Conservation (phyloP, 2,888 invertebrate genomes). For the Agrotis clavis region DNA sequence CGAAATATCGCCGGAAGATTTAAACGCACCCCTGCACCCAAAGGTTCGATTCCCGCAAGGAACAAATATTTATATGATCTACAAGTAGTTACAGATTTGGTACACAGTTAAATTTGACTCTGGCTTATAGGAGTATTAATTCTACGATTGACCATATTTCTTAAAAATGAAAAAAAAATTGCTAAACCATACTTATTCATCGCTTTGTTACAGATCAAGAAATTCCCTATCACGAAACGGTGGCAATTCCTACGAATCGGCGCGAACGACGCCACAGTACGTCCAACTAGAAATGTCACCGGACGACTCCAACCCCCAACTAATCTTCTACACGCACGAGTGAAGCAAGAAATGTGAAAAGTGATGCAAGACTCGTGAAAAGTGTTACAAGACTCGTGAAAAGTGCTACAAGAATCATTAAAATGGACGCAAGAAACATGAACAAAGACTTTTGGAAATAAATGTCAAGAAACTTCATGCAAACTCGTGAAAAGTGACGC, state of each 20-base stretch:
- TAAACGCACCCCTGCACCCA: too few relatives aligned
- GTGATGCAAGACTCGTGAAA: conserved; percentile 33
- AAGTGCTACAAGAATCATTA: conserved; percentile 32
- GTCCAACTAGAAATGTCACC: conserved; percentile 88
- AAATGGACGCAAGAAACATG: conserved; percentile 59
- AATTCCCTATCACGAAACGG: conserved; percentile 87
- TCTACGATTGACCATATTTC: too few relatives aligned
- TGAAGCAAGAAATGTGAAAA: conserved; percentile 66
- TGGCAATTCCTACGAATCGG: conserved; percentile 85
- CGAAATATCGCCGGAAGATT: too few relatives aligned
- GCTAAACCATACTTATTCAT: not conserved
- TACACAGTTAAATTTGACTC: too few relatives aligned
- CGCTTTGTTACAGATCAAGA: conserved; percentile 85
- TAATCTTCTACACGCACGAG: conserved; percentile 96
- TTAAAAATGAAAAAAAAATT: too few relatives aligned
- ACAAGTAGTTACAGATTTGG: too few relatives aligned
- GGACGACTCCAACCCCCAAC: conserved; percentile 94
- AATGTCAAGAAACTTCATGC: not conserved
- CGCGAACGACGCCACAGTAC: conserved; percentile 86
- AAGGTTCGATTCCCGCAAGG: too few relatives aligned
- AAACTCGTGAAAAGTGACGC: conserved; percentile 25
- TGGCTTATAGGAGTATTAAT: too few relatives aligned
- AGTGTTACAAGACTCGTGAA: conserved; percentile 33
- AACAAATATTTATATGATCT: too few relatives aligned
- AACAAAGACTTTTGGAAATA: not conserved